Evolutionary conservation across 2,113 vertebrate species (phyloP).

Genomic region (Coracopsis vasa): DNA sequence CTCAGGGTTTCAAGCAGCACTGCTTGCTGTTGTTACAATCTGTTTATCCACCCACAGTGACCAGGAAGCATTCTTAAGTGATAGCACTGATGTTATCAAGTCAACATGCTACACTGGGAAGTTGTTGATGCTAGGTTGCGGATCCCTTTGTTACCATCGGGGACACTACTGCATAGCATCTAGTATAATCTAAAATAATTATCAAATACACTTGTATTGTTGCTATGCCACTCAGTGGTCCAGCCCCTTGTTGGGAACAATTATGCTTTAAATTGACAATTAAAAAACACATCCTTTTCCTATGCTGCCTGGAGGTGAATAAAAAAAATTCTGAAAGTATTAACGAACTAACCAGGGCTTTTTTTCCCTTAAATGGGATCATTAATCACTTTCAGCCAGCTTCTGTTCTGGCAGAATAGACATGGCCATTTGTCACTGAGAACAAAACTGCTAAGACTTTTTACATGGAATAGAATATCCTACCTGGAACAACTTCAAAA

Average conservation of each 20-base stretch:
- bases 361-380: not conserved
- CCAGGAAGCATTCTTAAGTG: not conserved
- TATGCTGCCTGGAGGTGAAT: not conserved
- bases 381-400: slow-evolving; percentile 22
- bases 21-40: not conserved
- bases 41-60: not conserved
- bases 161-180: not conserved
- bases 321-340: not conserved
- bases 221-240: not conserved
- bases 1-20: not conserved
- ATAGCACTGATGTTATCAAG: not conserved
- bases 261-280: not conserved
- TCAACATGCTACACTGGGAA: not conserved
- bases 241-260: not conserved
- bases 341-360: not conserved
- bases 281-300: not conserved
- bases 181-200: not conserved
- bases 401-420: slow-evolving; percentile 22
- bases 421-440: not conserved
- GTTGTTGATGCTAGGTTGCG: not conserved
- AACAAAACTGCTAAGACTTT: not conserved
- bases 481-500: slow-evolving; percentile 98
- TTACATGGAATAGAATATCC: not conserved
- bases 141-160: not conserved
- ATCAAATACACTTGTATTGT: not conserved